Percentiles rank a stretch among this genome's conserved stretches.
phyloP scores from a whole-genome alignment of 1,140 invertebrate species.

The Caerostris darwini region DNA sequence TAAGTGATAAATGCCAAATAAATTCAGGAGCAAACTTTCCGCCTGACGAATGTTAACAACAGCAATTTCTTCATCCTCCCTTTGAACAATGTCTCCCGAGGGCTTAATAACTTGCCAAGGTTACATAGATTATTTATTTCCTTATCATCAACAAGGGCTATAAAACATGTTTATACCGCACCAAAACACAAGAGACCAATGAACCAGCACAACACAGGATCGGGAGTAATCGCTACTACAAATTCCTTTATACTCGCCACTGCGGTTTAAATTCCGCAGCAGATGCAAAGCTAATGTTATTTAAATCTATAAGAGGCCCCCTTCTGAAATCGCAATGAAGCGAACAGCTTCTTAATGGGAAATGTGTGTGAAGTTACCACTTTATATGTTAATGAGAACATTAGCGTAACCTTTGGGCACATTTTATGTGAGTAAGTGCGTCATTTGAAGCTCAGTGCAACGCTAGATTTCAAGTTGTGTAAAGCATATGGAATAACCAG shows the following conservation, averaged over 20 bases:
- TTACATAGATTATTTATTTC: conserved; percentile 65
- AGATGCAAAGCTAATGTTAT: conserved; percentile 48
- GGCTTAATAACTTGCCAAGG: conserved; percentile 36
- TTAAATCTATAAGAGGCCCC: conserved; percentile 44
- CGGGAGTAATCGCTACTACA: not conserved
- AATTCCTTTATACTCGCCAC: conserved; percentile 16
- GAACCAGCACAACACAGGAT: not conserved
- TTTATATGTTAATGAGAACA: conserved; percentile 68
- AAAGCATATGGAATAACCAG: conserved; percentile 17
- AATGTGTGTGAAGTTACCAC: conserved; percentile 47
- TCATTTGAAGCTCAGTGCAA: conserved; percentile 20
- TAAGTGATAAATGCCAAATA: conserved; percentile 47
- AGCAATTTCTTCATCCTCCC: conserved; percentile 61
- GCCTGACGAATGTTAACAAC: conserved; percentile 2
- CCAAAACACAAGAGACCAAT: conserved; percentile 53
- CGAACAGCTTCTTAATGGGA: conserved; percentile 17
- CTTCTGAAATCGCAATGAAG: conserved; percentile 42
- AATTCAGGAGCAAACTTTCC: conserved; percentile 20
- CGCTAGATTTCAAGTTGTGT: conserved; percentile 21
- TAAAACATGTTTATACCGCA: conserved; percentile 49
- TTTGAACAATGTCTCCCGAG: not conserved
- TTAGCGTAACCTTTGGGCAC: conserved; percentile 46
- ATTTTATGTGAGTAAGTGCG: conserved; percentile 33
- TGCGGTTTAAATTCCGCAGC: conserved; percentile 10
- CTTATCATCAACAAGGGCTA: conserved; percentile 48